Base-by-base conservation (phyloP, 2,888 invertebrate species). In the Sylvicola cinctus region DNA sequence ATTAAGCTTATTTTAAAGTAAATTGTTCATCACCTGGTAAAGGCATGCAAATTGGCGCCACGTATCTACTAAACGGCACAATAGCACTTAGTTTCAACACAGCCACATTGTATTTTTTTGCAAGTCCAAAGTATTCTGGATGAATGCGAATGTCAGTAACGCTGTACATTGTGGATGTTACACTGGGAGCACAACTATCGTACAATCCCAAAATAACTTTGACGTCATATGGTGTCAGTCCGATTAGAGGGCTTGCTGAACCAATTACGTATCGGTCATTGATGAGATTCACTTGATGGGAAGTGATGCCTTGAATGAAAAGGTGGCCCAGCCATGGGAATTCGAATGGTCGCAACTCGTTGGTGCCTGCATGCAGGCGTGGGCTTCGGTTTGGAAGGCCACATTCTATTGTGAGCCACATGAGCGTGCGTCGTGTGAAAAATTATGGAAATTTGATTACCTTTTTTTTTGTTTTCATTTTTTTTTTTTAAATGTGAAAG, bases 41-140 rank as follows among this genome's bases (percentile, higher is more conserved):
- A 3, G 70, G 64, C 39, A 73, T 46, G 44, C 71, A 72, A 30
- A 70, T 59, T 2, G 71, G 70, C 2, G 58, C 50, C 34, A 70
- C 56, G 31, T 61, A 54, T 39, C 58, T 56, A 36, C 62, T 65
- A 39, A 68, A 64, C 33, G 54, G 50, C 10, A 63, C 54, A 4
- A 60, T 57, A 11, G 62, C 55, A 40, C 58, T 58, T 11, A 71
- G 46, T 35, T 55, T 60, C 15, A 72, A 42, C 10, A 72, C 44
- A 1, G 69, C 69, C 11, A 72, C 49, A 46, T 72, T 66, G 40
- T 67, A 60, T 11, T 62, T 57, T 37, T 52, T 50, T 16, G 58
- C 58, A 5, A 51, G 57, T 2, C 55, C 51, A 40, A 60, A 61
- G 43, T 60, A 70, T 31, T 63, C 63, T 1, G 66, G 65, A 47